Base-by-base conservation (phyloP, 2,888 invertebrate genomes). In the Enchytraeus crypticus region DNA sequence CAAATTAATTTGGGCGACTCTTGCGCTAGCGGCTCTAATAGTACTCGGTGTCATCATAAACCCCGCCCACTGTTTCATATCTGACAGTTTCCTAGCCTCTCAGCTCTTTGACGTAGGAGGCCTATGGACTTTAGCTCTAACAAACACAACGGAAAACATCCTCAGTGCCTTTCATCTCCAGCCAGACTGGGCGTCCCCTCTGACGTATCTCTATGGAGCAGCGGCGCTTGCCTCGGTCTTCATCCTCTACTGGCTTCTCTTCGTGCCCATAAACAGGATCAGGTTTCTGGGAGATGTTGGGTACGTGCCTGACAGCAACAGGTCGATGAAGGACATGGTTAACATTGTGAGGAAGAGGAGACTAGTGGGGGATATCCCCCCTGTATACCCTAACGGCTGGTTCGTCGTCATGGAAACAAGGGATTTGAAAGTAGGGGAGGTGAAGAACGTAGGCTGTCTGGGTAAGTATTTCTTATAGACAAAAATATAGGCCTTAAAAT, bases 301-400 rank as follows among this genome's bases (percentile, higher is more conserved):
- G 5, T 77, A 77, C 62, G 65, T 73, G 5, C 65, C 68, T 0
- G 74, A 77, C 18, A 55, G 38, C 34, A 73, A 73, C 5, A 70
- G 66, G 29, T 66, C 72, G 46, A 65, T 69, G 1, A 70, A 65
- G 62, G 72, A 71, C 60, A 71, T 74, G 26, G 73, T 74, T 1
- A 76, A 76, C 51, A 60, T 65, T 49, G 74, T 77, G 5, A 71
- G 71, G 63, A 70, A 70, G 59, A 72, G 83, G 0, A 79, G 87
- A 5, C 82, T 83, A 60, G 78, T 85, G 5, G 88, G 89, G 0
- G 80, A 82, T 0, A 74, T 89, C 2, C 91, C 90, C 0, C 91
- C 91, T 0, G 88, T 89, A 0, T 92, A 84, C 74, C 92, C 92
- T 0, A 92, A 92, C 73, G 92, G 92, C 0, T 92, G 92, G 92